Conservation (phyloP, 1,140 invertebrate genomes). For the Mercenaria mercenaria region DNA sequence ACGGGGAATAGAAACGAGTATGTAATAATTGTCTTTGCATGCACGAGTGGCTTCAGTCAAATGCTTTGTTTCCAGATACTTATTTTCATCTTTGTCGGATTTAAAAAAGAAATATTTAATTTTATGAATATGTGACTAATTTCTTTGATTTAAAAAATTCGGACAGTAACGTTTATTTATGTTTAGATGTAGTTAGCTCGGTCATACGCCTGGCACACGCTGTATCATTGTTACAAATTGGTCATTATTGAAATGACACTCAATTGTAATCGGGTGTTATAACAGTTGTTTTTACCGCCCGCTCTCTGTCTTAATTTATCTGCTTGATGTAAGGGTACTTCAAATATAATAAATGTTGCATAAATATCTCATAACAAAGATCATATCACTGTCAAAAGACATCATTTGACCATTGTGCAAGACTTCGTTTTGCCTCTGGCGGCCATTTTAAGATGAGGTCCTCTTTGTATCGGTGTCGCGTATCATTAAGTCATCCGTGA, state of each 20-base stretch:
- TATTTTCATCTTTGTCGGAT: too few species aligned
- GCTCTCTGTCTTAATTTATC: slow-evolving; percentile 7
- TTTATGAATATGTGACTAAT: too few species aligned
- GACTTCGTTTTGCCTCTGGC: background rate
- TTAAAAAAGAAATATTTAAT: too few species aligned
- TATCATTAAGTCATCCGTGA: slow-evolving; percentile 52
- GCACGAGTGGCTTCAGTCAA: too few species aligned
- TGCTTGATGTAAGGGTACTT: slow-evolving; percentile 20
- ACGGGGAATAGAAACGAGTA: too few species aligned
- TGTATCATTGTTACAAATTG: background rate
- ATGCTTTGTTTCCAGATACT: too few species aligned
- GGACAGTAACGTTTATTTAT: background rate
- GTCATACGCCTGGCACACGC: background rate
- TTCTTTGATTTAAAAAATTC: too few species aligned
- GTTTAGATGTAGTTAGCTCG: background rate
- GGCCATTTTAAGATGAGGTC: slow-evolving; percentile 27
- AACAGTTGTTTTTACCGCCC: slow-evolving; percentile 48
- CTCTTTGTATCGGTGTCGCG: slow-evolving; percentile 43
- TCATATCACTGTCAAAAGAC: slow-evolving; percentile 55
- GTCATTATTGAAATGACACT: slow-evolving; percentile 2
- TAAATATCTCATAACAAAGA: slow-evolving; percentile 44
- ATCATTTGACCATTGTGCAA: slow-evolving; percentile 14
- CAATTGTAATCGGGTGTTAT: slow-evolving; percentile 27
- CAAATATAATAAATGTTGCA: slow-evolving; percentile 50
- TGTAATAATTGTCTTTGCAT: too few species aligned